Base-by-base conservation (phyloP, 2,797 vertebrate genomes). In the Gallinago stenura region DNA sequence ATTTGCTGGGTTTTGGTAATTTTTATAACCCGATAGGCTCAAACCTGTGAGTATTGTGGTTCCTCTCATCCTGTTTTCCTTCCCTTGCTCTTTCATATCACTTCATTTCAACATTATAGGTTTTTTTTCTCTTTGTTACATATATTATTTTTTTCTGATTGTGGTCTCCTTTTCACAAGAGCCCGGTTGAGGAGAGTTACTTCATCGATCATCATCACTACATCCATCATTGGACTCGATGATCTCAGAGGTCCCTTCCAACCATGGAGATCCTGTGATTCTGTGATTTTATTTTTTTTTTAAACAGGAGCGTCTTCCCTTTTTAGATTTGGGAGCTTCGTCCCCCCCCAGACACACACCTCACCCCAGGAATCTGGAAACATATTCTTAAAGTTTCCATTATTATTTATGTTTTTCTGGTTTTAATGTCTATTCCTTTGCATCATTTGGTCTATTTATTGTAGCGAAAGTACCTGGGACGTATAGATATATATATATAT, bases 401-500 rank as follows among this genome's bases (percentile, higher is more conserved):
- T 30, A 18, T 33, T 87, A 26, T 48, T 68, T 15, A 30, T 10
- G 10, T 10, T 51, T 16, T 64, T 37, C 33, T 56, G n/a, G 2
- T 58, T 57, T 39, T 41, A 41, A 17, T 0, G 0, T 46, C 61
- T 22, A 10, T 65, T 78, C 60, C 61, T 37, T 78, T 19, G 43
- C 20, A 30, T 58, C 26, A 4, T 51, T 61, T 39, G 6, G 6
- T 22, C 56, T 57, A 0, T 64, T 83, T 79, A 37, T 51, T n/a
- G n/a, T n/a, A 25, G 70, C 53, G 61, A 46, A 39, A 41, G 77
- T 68, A 73, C 45, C 45, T 71, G 76, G 57, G 15, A 8, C 28
- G 13, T 41, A 11, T 18, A 3, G 2, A 2, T 46, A 22, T 35
- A 25, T 46, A 7, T 17, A 2, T 2, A 2, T 46, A 19, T 57